Base-by-base conservation (phyloP, 2,888 invertebrate species). In the Zhuqinia jingwanae region DNA sequence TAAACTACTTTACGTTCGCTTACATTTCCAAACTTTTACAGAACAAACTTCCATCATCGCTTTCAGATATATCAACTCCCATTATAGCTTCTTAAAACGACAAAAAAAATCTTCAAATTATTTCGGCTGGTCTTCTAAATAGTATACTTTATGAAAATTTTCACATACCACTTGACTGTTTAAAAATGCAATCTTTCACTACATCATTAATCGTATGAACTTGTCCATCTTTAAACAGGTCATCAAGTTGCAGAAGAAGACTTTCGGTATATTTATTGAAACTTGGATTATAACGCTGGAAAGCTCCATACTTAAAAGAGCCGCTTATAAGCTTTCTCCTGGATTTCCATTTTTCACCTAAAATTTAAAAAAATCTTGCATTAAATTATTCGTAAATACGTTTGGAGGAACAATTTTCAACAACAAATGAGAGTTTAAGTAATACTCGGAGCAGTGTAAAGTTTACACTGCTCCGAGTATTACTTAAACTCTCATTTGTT, bases 1-100 rank as follows among this genome's bases (percentile, higher is more conserved):
- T n/a, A n/a, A n/a, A n/a, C n/a, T n/a, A n/a, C n/a, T n/a, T n/a
- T n/a, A n/a, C 27, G 13, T 63, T n/a, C 20, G 13, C 58, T 22
- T 78, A 63, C 78, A 30, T 63, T 63, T 78, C 78, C 30, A 78
- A 78, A 78, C 63, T 78, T 63, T 47, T 42, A 11, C 45, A 42
- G 45, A 78, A 78, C 45, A 78, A 15, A 8, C 8, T n/a, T 2
- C 78, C 78, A 63, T 42, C 60, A 17, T 63, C 27, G 15, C 45
- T 78, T n/a, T n/a, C 63, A 0, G 78, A 78, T 1, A 78, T 78
- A 22, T 78, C 78, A 42, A 78, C 63, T 20, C 78, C 78, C 78
- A 78, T 78, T 2, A 78, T 78, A 0, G 78, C 78, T 20, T 78
- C 78, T 78, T 11, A 10, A 58, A 22, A 63, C 20, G 17, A n/a